Percentiles rank a stretch among this genome's conserved stretches.
phyloP scores from a whole-genome alignment of 2,797 vertebrate genomes.

The Rhinoraja longicauda region DNA sequence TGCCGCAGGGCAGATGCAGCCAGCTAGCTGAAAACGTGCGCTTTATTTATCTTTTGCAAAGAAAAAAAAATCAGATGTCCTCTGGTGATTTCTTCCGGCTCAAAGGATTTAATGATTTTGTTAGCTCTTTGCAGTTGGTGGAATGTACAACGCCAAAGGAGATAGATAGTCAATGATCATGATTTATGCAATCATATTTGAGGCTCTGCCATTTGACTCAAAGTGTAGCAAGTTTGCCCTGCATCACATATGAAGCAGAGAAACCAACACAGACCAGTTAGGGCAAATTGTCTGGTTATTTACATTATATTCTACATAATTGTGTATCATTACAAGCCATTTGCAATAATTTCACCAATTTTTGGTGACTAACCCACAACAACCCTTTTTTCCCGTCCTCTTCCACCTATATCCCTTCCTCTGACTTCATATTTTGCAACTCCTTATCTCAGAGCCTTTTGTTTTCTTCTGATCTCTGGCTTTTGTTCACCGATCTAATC shows the following conservation, averaged over 20 bases:
- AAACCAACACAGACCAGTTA: no score
- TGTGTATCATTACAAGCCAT: no score
- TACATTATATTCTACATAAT: no score
- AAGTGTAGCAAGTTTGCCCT: not conserved
- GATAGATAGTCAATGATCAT: not conserved
- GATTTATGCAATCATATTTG: not conserved
- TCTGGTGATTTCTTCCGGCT: not conserved
- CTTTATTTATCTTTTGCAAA: not conserved
- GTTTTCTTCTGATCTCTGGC: no score
- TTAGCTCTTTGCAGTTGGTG: not conserved
- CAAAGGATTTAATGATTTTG: not conserved
- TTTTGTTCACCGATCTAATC: no score
- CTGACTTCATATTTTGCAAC: no score
- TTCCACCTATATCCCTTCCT: no score
- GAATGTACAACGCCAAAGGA: not conserved
- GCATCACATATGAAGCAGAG: not conserved
- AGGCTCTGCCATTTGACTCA: not conserved
- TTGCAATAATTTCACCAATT: no score
- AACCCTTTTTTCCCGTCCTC: no score
- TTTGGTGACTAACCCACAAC: no score
- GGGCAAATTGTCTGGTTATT: no score
- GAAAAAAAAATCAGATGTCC: not conserved
- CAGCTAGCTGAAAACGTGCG: not conserved
- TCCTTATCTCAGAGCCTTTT: no score
- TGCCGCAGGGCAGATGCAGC: not conserved